phyloP scores from a whole-genome alignment of 2,888 invertebrate species.

The Hypsopygia costalis region DNA sequence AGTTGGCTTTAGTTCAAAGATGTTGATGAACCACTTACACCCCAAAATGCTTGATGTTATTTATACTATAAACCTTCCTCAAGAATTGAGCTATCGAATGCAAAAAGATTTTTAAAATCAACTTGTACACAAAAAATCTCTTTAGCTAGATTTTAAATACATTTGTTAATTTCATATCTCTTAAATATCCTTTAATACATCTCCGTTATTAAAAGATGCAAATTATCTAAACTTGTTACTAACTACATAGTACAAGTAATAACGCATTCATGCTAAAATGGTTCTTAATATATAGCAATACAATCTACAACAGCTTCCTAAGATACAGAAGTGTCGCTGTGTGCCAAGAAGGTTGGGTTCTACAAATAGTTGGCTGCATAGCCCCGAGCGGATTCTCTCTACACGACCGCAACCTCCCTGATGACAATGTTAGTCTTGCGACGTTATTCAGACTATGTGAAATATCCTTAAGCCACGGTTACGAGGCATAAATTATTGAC shows the following conservation, averaged over 20 bases:
- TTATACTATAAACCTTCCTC: too few species aligned
- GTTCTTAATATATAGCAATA: conserved; percentile 7
- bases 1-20: too few species aligned
- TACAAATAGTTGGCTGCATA: conserved; percentile 47
- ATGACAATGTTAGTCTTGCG: conserved; percentile 51
- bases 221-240: neutral
- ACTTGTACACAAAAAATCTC: too few species aligned
- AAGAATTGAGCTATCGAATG: too few species aligned
- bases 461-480: conserved; percentile 47
- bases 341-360: conserved; percentile 28
- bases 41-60: too few species aligned
- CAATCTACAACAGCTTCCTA: conserved; percentile 9
- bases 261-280: neutral
- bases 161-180: too few species aligned
- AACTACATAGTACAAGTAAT: neutral
- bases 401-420: conserved; percentile 42
- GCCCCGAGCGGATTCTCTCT: conserved; percentile 37
- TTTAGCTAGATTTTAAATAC: too few species aligned
- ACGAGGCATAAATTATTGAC: conserved; percentile 55
- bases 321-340: conserved; percentile 18
- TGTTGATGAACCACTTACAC: too few species aligned
- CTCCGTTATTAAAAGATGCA: neutral
- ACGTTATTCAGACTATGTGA: conserved; percentile 58
- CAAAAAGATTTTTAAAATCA: too few species aligned
- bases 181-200: too few species aligned